Conservation (phyloP, 2,888 invertebrate species). For the Mactromeris polynyma region DNA sequence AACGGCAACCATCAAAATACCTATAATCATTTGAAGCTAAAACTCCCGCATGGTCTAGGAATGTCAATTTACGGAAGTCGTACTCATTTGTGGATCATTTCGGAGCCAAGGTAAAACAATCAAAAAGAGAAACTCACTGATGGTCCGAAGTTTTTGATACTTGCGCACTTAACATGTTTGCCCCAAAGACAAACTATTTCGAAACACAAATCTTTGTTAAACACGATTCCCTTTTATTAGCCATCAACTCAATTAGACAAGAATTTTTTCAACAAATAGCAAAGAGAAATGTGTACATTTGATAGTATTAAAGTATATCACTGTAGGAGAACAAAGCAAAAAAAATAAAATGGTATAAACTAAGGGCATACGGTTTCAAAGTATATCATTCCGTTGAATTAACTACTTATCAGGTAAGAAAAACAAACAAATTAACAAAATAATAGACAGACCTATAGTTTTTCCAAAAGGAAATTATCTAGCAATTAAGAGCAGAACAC, state of each 20-base stretch:
- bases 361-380: background rate
- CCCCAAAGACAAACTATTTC: conserved; percentile 1
- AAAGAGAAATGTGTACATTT: background rate
- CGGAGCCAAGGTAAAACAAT: conserved; percentile 7
- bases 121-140: background rate
- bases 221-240: background rate
- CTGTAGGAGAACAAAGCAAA: background rate
- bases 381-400: background rate
- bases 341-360: background rate
- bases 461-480: background rate
- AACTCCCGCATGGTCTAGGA: background rate
- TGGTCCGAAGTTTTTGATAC: conserved; percentile 13
- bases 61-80: conserved; percentile 17
- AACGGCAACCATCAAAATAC: background rate
- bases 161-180: background rate
- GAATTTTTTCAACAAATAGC: background rate
- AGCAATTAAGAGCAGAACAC: background rate
- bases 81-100: background rate
- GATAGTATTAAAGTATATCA: background rate
- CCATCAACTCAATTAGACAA: background rate
- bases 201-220: conserved; percentile 13
- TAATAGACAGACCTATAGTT: background rate
- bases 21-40: background rate
- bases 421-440: conserved; percentile 13
- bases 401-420: background rate